Percentiles rank a stretch among this genome's conserved stretches.
Conservation (phyloP, 2,888 invertebrate species). For the Polymixis flavicincta region DNA sequence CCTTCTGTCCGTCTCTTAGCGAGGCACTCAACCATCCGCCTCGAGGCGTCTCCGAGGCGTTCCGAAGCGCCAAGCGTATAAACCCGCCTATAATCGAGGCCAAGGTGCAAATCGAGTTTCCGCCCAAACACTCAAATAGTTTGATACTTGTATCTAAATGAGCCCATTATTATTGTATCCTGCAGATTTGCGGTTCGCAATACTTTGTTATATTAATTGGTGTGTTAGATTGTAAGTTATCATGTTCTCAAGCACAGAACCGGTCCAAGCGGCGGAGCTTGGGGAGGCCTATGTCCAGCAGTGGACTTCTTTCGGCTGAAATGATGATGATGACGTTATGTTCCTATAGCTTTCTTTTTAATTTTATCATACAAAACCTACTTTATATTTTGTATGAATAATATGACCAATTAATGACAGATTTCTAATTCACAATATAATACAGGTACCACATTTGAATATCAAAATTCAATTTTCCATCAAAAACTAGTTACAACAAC, state of each 20-base stretch:
- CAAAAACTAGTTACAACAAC: slow-evolving; percentile 34
- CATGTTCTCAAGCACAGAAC: no score
- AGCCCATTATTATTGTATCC: slow-evolving; percentile 19
- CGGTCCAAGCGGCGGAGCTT: no score
- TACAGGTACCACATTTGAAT: neutral
- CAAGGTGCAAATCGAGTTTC: slow-evolving; percentile 67
- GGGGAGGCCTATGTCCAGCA: no score
- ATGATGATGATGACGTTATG: no score
- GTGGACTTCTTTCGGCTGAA: no score
- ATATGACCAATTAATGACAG: neutral
- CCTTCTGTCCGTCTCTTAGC: slow-evolving; percentile 32
- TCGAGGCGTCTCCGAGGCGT: slow-evolving; percentile 31
- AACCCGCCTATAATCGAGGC: slow-evolving; percentile 63
- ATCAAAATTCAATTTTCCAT: slow-evolving; percentile 9
- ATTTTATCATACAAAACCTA: neutral
- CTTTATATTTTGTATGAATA: neutral
- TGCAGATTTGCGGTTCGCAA: neutral
- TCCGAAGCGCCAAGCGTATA: slow-evolving; percentile 48
- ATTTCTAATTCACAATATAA: neutral
- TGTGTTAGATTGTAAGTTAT: neutral
- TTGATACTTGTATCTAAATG: slow-evolving; percentile 39
- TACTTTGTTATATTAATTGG: neutral
- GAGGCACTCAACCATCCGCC: slow-evolving; percentile 9
- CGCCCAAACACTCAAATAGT: slow-evolving; percentile 56
- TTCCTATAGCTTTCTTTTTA: neutral